A percentile compares a stretch with the other conserved stretches of the same genome.
Evolutionary conservation across 2,113 vertebrate genomes (phyloP).

Genomic region (Mastomys coucha): DNA sequence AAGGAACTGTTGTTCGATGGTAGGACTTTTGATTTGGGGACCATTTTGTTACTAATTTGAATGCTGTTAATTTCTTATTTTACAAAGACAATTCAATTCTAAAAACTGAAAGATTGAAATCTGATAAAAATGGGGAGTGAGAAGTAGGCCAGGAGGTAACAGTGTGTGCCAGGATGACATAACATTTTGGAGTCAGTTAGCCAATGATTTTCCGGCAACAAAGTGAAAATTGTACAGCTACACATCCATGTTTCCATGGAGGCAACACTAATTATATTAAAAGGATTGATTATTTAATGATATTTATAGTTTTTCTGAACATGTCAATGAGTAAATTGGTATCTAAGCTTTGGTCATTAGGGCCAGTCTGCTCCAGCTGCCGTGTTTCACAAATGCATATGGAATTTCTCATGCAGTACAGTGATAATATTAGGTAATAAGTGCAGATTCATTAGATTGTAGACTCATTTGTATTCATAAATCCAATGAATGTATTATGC

Average conservation of each 20-base stretch:
- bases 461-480: conserved; percentile 27
- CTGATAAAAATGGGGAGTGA: background rate
- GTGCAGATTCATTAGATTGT: conserved; percentile 11
- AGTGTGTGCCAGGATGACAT: background rate
- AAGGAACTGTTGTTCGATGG: background rate
- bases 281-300: conserved; percentile 11
- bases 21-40: background rate
- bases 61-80: background rate
- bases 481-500: conserved; percentile 66
- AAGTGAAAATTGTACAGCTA: background rate
- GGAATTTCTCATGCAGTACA: conserved; percentile 36
- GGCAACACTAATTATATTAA: conserved; percentile 33
- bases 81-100: conserved; percentile 39
- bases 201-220: background rate
- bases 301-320: conserved; percentile 14
- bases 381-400: conserved; percentile 36
- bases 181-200: conserved; percentile 21
- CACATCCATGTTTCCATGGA: conserved; percentile 25
- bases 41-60: conserved; percentile 7
- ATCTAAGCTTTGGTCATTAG: background rate
- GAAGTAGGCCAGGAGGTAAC: background rate
- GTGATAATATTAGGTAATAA: background rate
- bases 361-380: conserved; percentile 1
- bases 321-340: background rate
- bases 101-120: background rate